phyloP scores from a whole-genome alignment of 2,888 invertebrate species.

The Lasioglossum marginatum region DNA sequence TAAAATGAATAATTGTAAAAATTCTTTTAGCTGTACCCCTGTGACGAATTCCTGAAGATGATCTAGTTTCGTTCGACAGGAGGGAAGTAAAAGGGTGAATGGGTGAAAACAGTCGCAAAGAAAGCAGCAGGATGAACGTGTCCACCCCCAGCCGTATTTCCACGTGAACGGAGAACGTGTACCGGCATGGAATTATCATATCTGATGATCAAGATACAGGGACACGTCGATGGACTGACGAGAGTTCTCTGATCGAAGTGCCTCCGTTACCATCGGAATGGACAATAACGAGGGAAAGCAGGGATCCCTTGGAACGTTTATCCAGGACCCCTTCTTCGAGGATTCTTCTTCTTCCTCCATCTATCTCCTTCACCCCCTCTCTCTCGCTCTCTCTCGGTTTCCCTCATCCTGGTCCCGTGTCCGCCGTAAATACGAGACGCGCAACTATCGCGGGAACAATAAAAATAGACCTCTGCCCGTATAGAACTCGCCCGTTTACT shows the following conservation, averaged over 20 bases:
- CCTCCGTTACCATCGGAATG: slow-evolving; percentile 52
- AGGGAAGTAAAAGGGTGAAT: not conserved
- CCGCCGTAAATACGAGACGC: slow-evolving; percentile 58
- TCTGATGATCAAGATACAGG: not conserved
- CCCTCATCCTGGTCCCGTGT: not conserved
- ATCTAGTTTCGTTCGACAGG: not conserved
- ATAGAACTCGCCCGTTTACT: slow-evolving; percentile 66
- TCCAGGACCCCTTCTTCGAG: slow-evolving; percentile 30
- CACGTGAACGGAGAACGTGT: not conserved
- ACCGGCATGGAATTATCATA: not conserved
- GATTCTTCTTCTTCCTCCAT: not conserved
- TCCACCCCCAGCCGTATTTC: not conserved
- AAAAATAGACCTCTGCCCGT: slow-evolving; percentile 78
- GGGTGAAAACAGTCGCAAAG: not conserved
- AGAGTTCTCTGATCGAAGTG: slow-evolving; percentile 27
- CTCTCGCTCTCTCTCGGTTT: not conserved
- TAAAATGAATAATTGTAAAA: not conserved
- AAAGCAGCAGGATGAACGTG: not conserved
- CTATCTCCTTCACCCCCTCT: not conserved
- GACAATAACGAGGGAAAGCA: slow-evolving; percentile 42
- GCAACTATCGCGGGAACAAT: slow-evolving; percentile 75
- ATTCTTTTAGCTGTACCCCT: not conserved
- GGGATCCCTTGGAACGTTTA: slow-evolving; percentile 29
- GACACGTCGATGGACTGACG: slow-evolving; percentile 14
- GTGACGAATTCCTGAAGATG: not conserved